These are phyloP conservation scores for Microhierax caerulescens DNA, from an alignment of 2,797 vertebrate genomes.

Conservation along the genomic window DNA sequence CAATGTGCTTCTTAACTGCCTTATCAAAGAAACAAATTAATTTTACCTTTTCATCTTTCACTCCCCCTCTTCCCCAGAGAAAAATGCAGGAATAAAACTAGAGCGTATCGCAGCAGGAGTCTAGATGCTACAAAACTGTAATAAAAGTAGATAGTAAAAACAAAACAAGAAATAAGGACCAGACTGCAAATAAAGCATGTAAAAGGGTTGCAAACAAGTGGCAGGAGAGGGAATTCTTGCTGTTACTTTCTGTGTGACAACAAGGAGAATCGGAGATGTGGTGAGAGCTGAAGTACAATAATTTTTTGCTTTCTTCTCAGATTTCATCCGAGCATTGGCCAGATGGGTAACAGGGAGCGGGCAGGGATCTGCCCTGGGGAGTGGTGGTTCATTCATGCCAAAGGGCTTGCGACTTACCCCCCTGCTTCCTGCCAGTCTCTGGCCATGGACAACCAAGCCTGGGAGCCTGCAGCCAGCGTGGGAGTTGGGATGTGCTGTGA, in stretches of 20 bases:
- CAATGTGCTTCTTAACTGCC: conserved; percentile 13
- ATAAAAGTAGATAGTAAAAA: conserved; percentile 10
- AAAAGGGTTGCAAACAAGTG: background rate
- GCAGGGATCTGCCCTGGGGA: background rate
- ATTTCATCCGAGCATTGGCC: background rate
- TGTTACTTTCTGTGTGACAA: background rate
- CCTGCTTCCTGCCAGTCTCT: background rate
- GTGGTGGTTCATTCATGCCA: background rate
- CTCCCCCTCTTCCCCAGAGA: background rate
- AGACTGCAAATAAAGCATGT: background rate
- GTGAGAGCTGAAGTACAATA: background rate
- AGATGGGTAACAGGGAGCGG: background rate
- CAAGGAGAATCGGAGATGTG: conserved; percentile 16
- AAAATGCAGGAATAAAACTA: background rate
- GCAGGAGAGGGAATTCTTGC: background rate
- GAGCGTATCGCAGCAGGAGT: conserved; percentile 2
- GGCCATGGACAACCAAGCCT: background rate
- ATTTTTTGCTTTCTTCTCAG: conserved; percentile 44
- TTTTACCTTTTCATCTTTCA: conserved; percentile 58
- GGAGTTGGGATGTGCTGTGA: background rate
- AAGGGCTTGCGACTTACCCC: background rate
- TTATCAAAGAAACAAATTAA: conserved; percentile 50
- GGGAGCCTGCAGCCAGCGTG: background rate
- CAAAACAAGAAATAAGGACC: background rate
- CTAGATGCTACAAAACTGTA: conserved; percentile 27